phyloP scores from a whole-genome alignment of 2,113 vertebrate species.

The Conger conger region DNA sequence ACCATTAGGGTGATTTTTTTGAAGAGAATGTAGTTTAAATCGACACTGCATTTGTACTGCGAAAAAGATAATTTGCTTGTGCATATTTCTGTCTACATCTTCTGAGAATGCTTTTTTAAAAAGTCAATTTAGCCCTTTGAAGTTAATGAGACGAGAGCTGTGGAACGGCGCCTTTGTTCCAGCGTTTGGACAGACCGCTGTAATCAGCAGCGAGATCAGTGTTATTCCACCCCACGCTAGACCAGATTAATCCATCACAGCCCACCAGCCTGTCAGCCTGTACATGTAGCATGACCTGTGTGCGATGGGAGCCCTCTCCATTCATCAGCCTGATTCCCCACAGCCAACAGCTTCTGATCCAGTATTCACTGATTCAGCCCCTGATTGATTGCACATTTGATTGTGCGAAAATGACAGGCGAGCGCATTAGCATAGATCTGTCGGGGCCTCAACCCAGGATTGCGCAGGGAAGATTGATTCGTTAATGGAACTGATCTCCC shows the following conservation, averaged over 20 bases:
- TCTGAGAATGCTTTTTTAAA: not conserved
- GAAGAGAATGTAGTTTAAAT: not conserved
- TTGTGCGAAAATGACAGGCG: constrained; percentile 7
- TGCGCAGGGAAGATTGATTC: not conserved
- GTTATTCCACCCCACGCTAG: constrained; percentile 4
- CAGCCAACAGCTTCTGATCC: not conserved
- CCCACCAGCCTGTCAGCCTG: not conserved
- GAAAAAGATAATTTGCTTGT: not conserved
- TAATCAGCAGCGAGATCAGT: constrained; percentile 4
- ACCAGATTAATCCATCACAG: not conserved
- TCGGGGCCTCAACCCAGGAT: not conserved
- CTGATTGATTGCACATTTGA: constrained; percentile 9
- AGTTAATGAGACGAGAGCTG: constrained; percentile 2
- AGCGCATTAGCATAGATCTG: not conserved
- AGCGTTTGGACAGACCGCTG: not conserved
- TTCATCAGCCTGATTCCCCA: not conserved
- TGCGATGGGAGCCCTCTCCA: not conserved
- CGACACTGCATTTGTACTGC: not conserved
- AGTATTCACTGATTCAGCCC: not conserved
- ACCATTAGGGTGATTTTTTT: not conserved
- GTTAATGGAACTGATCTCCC: not conserved
- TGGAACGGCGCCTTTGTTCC: not conserved
- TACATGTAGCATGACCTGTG: not conserved
- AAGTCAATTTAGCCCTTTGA: not conserved
- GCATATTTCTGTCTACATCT: not conserved